A percentile compares a stretch with the other conserved stretches of the same genome.
Evolutionary conservation across 23 tunicate genomes (phyloP).

Genomic region (Ciona savignyi): DNA sequence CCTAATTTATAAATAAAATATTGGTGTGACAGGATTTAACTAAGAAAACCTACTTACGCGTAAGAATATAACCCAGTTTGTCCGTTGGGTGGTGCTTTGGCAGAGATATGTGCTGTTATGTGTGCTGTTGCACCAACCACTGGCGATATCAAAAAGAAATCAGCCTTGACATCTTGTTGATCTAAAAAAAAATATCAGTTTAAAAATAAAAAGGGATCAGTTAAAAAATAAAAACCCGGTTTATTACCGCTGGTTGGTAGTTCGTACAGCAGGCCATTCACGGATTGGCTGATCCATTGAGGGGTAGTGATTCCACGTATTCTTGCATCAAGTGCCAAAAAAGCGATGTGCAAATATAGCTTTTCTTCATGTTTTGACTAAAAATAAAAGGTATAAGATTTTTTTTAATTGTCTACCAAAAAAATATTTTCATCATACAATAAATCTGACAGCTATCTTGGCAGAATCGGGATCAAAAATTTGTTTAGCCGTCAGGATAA

Average conservation of each 20-base stretch:
- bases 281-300: conserved; percentile 3
- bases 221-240: background rate
- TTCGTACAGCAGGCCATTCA: background rate
- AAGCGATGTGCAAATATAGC: background rate
- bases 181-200: conserved; percentile 3
- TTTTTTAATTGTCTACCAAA: no score
- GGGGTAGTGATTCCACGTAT: background rate
- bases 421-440: no score
- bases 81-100: conserved; percentile 11
- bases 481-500: no score
- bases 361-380: background rate
- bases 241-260: background rate
- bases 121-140: background rate
- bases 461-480: no score
- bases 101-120: conserved; percentile 16
- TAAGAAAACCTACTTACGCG: conserved; percentile 4
- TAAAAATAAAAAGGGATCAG: background rate
- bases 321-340: background rate
- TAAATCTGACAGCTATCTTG: no score
- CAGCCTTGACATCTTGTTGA: conserved; percentile 12
- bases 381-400: conserved; percentile 4
- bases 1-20: no score
- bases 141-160: conserved; percentile 11
- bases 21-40: no score
- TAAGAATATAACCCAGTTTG: conserved; percentile 2